Conservation (phyloP, 2,888 invertebrate species). For the Charanyca ferruginea region DNA sequence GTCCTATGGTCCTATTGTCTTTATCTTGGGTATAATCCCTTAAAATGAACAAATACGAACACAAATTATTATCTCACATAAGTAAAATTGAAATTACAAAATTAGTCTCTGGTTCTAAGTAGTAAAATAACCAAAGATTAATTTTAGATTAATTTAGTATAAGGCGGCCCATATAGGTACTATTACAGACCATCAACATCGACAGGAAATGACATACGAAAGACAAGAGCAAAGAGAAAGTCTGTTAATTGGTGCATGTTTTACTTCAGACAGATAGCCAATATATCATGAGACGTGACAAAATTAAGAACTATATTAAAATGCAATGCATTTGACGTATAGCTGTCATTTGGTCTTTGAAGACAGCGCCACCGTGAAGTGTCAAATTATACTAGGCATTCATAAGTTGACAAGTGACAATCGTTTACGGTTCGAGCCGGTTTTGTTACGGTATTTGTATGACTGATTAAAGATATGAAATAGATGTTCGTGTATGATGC, state of each 20-base stretch:
- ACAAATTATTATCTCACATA: too few relatives aligned
- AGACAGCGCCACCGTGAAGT: background rate
- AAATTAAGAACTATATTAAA: conserved; percentile 9
- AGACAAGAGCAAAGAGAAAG: conserved; percentile 63
- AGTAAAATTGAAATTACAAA: background rate
- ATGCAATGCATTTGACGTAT: conserved; percentile 1
- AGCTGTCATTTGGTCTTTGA: background rate
- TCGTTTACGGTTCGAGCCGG: conserved; percentile 23
- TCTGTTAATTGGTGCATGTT: conserved; percentile 57
- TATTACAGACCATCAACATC: conserved; percentile 36
- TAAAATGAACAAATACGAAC: too few relatives aligned
- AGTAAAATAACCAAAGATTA: too few relatives aligned
- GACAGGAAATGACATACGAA: conserved; percentile 50
- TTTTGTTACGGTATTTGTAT: conserved; percentile 46
- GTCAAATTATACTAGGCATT: conserved; percentile 19
- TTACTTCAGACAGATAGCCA: conserved; percentile 26
- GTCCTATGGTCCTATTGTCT: too few relatives aligned
- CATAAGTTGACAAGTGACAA: conserved; percentile 53
- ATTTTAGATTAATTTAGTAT: too few relatives aligned
- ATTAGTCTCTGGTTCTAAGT: background rate
- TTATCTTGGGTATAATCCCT: too few relatives aligned
- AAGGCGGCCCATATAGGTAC: too few relatives aligned
- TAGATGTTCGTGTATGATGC: conserved; percentile 44
- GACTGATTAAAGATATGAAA: conserved; percentile 45
- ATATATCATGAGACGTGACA: conserved; percentile 2